Evolutionary conservation across 2,113 vertebrate genomes (phyloP), one percentile per base, ranked within the genome.

Genomic region (Ceyx cyanopectus): DNA sequence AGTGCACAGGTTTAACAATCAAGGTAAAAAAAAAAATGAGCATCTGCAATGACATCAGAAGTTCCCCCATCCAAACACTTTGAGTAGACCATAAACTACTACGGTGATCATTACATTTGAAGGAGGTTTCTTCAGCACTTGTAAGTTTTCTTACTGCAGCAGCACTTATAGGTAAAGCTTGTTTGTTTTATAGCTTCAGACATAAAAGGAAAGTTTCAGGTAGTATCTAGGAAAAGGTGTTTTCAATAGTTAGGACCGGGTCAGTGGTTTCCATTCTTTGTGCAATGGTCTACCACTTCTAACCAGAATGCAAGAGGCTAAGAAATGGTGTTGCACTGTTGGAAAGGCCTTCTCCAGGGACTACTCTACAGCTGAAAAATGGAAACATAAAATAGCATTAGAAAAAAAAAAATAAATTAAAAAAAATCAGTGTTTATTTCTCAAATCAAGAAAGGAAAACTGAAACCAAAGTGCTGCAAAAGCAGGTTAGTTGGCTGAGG

Each of bases 351-450:
- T 97, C 97, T 98, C 97, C 97, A 48, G 92, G 97, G 96, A 95
- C 98, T 98, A 98, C 93, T 98, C 98, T 98, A 98, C 97, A 98
- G 98, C 99, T 99, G 98, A 94, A 99, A 98, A 98, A 98, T 92
- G 97, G 97, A 97, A 98, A 96, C 98, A 98, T 85, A 98, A 97
- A 97, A 97, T 53, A 98, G 96, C 85, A 85, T 98, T 98, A 98
- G 97, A 2, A 76, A 75, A 88, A 68, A 76, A 58, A 30, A 57
- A n/a, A n/a, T n/a, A n/a, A n/a, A n/a, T n/a, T n/a, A n/a, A n/a
- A 30, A 79, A 40, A 30, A 11, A 11, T 7, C 72, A 85, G 93
- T 90, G 56, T 75, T 86, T 56, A 86, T 81, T 74, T 89, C 89
- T 92, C 83, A 85, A 92, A 88, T 30, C 91, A 93, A 93, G 87